A percentile compares a stretch with the other conserved stretches of the same genome.
These are phyloP conservation scores for Eretmocerus hayati DNA, from an alignment of 2,888 invertebrate genomes.

Conservation along the genomic window DNA sequence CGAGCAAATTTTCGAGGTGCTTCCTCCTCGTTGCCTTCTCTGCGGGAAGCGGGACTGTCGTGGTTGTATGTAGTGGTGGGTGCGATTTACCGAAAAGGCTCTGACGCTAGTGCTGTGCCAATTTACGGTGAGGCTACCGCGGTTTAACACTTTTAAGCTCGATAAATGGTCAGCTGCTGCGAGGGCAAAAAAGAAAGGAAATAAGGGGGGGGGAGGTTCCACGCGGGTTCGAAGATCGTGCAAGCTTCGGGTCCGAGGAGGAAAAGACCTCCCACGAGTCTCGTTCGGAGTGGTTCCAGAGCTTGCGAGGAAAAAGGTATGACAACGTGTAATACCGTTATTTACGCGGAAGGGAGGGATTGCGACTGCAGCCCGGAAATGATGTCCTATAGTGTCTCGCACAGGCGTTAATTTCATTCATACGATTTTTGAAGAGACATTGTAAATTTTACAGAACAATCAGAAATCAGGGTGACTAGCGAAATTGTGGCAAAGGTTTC, in stretches of 20 bases:
- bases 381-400: too few relatives aligned
- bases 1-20: constrained; percentile 4
- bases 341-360: constrained; percentile 6
- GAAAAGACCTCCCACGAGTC: too few relatives aligned
- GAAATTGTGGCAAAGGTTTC: too few relatives aligned
- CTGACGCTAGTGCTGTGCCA: constrained; percentile 20
- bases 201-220: too few relatives aligned
- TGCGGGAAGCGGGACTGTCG: not conserved
- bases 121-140: constrained; percentile 36
- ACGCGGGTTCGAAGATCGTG: too few relatives aligned
- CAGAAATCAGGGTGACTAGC: too few relatives aligned
- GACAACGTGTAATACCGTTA: constrained; percentile 9
- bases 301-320: constrained; percentile 11
- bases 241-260: too few relatives aligned
- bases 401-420: too few relatives aligned
- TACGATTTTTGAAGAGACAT: too few relatives aligned
- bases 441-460: too few relatives aligned
- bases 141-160: constrained; percentile 42
- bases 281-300: constrained; percentile 5
- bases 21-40: constrained; percentile 9
- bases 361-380: not conserved
- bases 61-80: not conserved
- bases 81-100: too few relatives aligned
- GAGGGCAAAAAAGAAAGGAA: constrained; percentile 6
- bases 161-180: constrained; percentile 34